Evolutionary conservation across 2,113 vertebrate species (phyloP).

Genomic region (Chaenocephalus aceratus): DNA sequence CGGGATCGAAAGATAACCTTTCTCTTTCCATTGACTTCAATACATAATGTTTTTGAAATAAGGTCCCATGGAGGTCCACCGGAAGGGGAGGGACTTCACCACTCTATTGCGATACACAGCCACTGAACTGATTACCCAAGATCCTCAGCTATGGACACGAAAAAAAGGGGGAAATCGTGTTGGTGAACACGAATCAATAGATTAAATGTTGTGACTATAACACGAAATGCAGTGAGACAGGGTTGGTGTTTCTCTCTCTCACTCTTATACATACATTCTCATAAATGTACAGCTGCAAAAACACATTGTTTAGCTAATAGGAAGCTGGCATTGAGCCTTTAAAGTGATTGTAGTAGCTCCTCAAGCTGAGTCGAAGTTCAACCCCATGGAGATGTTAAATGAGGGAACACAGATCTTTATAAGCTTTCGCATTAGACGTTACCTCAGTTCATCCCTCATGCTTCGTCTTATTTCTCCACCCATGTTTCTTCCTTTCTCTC

Average conservation of each 20-base stretch:
- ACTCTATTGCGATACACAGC: no score
- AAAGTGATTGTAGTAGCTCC: slow-evolving; percentile 35
- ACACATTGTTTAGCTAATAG: slow-evolving; percentile 44
- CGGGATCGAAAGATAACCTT: no score
- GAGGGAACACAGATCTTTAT: slow-evolving; percentile 72
- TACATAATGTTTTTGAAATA: no score
- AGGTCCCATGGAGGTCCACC: no score
- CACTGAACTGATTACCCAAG: no score
- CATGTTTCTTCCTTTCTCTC: slow-evolving; percentile 31
- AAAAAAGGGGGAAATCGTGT: no score
- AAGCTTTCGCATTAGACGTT: slow-evolving; percentile 48
- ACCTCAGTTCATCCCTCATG: slow-evolving; percentile 48
- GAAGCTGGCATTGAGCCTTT: slow-evolving; percentile 40
- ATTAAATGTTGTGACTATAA: no score
- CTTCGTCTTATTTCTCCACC: slow-evolving; percentile 33
- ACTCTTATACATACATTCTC: slow-evolving; percentile 22
- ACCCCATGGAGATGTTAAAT: slow-evolving; percentile 71
- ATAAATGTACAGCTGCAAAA: slow-evolving; percentile 32
- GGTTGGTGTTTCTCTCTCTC: background rate
- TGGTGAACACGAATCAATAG: no score
- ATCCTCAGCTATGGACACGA: no score
- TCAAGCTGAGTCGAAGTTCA: slow-evolving; percentile 51
- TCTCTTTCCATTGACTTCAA: no score
- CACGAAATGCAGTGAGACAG: no score
- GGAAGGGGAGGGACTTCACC: no score